A percentile compares a stretch with the other conserved stretches of the same genome.
Evolutionary conservation across 2,113 vertebrate species (phyloP).

Genomic region (Hydrochoerus hydrochaeris): DNA sequence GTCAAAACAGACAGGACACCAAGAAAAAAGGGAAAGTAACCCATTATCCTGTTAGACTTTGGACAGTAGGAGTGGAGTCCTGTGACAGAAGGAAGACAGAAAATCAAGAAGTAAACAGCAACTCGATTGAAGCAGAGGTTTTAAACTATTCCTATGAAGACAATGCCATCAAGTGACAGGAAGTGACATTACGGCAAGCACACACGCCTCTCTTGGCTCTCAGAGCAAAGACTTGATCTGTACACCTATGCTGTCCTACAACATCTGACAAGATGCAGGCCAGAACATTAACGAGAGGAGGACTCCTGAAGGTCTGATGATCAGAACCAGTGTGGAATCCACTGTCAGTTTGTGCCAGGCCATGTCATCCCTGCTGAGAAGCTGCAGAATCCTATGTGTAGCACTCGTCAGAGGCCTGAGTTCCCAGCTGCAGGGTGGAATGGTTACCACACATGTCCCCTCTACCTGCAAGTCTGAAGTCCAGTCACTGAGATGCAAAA

Average conservation of each 20-base stretch:
- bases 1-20: background rate
- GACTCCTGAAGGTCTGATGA: constrained; percentile 26
- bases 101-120: background rate
- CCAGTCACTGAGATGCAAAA: background rate
- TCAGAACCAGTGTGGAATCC: constrained; percentile 49
- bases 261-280: constrained; percentile 25
- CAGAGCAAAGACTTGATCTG: constrained; percentile 4
- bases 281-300: constrained; percentile 31
- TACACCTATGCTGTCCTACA: background rate
- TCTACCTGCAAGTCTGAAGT: background rate
- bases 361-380: background rate
- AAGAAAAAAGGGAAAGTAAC: background rate
- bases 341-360: background rate
- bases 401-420: background rate
- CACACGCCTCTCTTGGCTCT: background rate
- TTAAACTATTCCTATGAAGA: background rate
- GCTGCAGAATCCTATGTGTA: background rate
- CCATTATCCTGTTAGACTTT: background rate
- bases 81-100: constrained; percentile 3
- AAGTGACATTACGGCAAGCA: background rate
- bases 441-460: background rate
- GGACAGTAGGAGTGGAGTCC: background rate
- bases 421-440: background rate
- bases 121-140: background rate
- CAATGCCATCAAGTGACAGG: background rate